Evolutionary conservation across 2,888 invertebrate genomes (phyloP), one percentile per base, ranked within the genome.

Genomic region (Octodonta nipae): DNA sequence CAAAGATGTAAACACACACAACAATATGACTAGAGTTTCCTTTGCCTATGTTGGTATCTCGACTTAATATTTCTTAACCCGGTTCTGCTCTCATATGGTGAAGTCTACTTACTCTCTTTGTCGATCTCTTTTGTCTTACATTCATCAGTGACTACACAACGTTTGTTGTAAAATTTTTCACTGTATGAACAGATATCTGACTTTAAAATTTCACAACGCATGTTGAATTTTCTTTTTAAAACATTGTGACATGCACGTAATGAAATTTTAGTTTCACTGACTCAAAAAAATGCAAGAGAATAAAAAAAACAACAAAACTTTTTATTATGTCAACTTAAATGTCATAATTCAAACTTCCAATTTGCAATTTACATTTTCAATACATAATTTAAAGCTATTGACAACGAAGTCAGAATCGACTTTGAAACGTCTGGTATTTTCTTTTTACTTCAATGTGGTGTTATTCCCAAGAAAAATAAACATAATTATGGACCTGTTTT

Each of bases 21-120:
- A 37, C 37, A 6, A 37, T 15, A 15, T 26, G 27, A 30, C 32
- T 35, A 15, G 29, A 13, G 25, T 38, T 38, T 16, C 6, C 22
- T n/a, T 27, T 38, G 12, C 33, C 35, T 16, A 34, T 30, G 32
- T 33, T 30, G 5, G 33, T 35, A 28, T 35, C 32, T 24, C 26
- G 15, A 30, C 25, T 32, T 28, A 37, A 25, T 26, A 32, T 27
- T 31, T 34, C 6, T 24, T 31, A 34, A n/a, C 30, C 30, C 28
- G 30, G 30, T 13, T 37, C 37, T 6, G 34, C 37, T 11, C 32
- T 13, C 28, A 26, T 30, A 14, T 31, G 37, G 24, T 34, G 34
- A 13, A 37, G 31, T 28, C 31, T 12, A 31, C n/a, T n/a, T n/a
- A n/a, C 37, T 37, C 26, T 37, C 37, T 15, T 13, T 26, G 15